A percentile compares a stretch with the other conserved stretches of the same genome.
Conservation (phyloP, 2,888 invertebrate species). For the Cataglyphis altisquamis region DNA sequence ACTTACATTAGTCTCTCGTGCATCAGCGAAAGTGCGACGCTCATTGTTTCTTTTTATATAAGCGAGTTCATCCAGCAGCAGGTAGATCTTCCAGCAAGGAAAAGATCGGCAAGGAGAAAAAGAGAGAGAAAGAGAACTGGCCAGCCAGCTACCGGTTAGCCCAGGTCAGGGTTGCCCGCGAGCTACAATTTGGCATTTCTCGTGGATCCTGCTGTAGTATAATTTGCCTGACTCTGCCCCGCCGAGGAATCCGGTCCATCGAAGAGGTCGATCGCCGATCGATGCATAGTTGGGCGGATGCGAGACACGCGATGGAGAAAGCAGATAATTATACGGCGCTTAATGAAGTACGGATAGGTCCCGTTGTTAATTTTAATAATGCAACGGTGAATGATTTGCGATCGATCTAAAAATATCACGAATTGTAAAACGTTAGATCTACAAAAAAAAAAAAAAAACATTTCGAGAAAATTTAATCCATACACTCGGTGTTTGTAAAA, state of each 20-base stretch:
- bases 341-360: slow-evolving; percentile 75
- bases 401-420: neutral
- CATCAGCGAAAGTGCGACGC: slow-evolving; percentile 56
- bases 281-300: slow-evolving; percentile 56
- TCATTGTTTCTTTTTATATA: slow-evolving; percentile 24
- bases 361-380: slow-evolving; percentile 30
- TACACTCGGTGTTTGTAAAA: neutral
- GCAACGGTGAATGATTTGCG: neutral
- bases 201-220: slow-evolving; percentile 61
- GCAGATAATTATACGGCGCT: slow-evolving; percentile 78
- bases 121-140: slow-evolving; percentile 10
- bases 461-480: neutral
- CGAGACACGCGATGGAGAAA: slow-evolving; percentile 78
- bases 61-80: slow-evolving; percentile 36
- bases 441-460: neutral
- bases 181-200: slow-evolving; percentile 75
- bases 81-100: slow-evolving; percentile 57
- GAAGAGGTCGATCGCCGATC: slow-evolving; percentile 34
- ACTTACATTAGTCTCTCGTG: neutral
- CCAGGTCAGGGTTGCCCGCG: slow-evolving; percentile 76
- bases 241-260: slow-evolving; percentile 50
- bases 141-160: slow-evolving; percentile 71
- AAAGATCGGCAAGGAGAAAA: slow-evolving; percentile 46
- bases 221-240: slow-evolving; percentile 54
- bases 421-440: neutral